Conservation (phyloP, 2,113 vertebrate species). For the Nettapus auritus region DNA sequence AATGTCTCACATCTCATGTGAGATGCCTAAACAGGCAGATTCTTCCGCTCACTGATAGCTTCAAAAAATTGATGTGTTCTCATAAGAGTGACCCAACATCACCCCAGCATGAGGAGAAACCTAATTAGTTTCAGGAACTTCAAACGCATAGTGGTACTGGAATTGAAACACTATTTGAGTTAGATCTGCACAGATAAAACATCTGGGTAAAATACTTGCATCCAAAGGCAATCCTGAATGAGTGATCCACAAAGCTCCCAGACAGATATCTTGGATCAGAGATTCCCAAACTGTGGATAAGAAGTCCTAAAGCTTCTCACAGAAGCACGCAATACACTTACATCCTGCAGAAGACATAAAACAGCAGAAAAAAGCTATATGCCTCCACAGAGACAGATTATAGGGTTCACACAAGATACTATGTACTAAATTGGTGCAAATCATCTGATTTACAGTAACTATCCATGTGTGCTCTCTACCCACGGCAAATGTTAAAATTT, state of each 20-base stretch:
- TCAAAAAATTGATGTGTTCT: not conserved
- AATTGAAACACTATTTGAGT: not conserved
- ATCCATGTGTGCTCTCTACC: slow-evolving; percentile 23
- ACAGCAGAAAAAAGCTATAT: slow-evolving; percentile 3
- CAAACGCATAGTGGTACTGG: not conserved
- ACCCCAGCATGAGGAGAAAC: not conserved
- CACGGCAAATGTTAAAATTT: slow-evolving; percentile 56
- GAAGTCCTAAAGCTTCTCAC: not conserved
- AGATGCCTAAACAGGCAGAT: not conserved
- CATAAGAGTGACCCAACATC: not conserved
- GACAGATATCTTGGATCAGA: not conserved
- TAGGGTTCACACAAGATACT: slow-evolving; percentile 32
- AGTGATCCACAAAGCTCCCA: not conserved
- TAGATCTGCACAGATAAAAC: not conserved
- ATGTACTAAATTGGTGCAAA: slow-evolving; percentile 37
- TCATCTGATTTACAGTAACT: slow-evolving; percentile 64
- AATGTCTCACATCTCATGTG: not conserved
- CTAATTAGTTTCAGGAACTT: not conserved
- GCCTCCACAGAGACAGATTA: slow-evolving; percentile 47
- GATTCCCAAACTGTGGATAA: not conserved
- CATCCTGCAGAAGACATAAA: not conserved
- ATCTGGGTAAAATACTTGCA: not conserved
- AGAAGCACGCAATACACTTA: not conserved
- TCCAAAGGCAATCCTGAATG: not conserved
- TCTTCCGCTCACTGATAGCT: not conserved